These are phyloP conservation scores for Sclerodermus sp. DNA, from an alignment of 2,888 invertebrate species.

Conservation along the genomic window DNA sequence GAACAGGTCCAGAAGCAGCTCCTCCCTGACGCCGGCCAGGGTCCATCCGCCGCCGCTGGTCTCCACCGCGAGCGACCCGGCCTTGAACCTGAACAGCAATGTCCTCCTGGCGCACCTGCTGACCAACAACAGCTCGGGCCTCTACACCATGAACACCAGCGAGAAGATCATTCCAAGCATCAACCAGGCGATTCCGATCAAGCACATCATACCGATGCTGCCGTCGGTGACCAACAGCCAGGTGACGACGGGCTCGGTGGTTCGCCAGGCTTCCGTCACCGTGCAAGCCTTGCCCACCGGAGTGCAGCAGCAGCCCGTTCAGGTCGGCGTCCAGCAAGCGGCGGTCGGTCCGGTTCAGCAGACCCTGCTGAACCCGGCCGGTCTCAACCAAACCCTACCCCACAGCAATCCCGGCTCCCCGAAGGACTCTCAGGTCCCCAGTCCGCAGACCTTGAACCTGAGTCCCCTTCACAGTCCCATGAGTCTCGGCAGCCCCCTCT, in stretches of 20 bases:
- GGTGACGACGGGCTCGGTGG: constrained; percentile 47
- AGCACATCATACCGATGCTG: constrained; percentile 60
- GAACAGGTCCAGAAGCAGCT: constrained; percentile 63
- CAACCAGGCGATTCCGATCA: constrained; percentile 48
- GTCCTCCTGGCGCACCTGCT: constrained; percentile 83
- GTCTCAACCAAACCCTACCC: constrained; percentile 39
- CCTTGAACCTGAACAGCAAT: constrained; percentile 68
- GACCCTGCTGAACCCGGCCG: no score
- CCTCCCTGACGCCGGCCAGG: constrained; percentile 57
- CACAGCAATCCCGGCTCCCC: constrained; percentile 51
- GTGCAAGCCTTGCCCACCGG: constrained; percentile 45
- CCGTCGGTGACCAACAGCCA: constrained; percentile 58
- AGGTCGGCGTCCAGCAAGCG: no score
- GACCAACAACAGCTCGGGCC: constrained; percentile 67
- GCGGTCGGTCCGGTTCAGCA: constrained; percentile 19
- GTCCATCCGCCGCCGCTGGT: constrained; percentile 67
- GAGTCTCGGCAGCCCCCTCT: constrained; percentile 64
- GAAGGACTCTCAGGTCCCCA: constrained; percentile 49
- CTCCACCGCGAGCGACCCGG: constrained; percentile 77
- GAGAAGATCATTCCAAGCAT: constrained; percentile 50
- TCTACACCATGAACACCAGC: constrained; percentile 61
- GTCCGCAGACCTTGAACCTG: constrained; percentile 53
- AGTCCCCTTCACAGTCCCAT: constrained; percentile 60
- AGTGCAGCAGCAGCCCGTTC: no score
- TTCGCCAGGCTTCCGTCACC: constrained; percentile 46